These are phyloP conservation scores for Sapayoa aenigma DNA, from an alignment of 2,113 vertebrate species.

Conservation along the genomic window DNA sequence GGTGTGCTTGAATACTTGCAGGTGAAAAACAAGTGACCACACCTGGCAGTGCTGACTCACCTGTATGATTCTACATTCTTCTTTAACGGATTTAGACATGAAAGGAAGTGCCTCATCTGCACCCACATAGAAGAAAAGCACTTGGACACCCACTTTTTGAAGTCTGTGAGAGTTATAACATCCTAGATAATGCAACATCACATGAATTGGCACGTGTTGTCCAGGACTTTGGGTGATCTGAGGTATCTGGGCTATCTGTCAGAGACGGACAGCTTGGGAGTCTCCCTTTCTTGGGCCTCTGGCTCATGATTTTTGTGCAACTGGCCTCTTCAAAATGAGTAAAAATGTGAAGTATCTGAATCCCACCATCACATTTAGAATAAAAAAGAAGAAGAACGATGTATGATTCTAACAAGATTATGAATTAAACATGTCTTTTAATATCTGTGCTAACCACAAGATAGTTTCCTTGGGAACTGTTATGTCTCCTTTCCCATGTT, in stretches of 20 bases:
- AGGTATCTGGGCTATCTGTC: not conserved
- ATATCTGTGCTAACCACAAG: not conserved
- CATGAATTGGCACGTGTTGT: accelerated
- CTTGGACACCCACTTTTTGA: not conserved
- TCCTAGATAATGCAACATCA: not conserved
- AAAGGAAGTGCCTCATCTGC: not conserved
- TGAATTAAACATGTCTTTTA: not conserved
- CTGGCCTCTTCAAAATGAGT: not conserved
- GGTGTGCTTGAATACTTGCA: not conserved
- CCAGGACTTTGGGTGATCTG: not conserved
- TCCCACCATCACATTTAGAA: not conserved
- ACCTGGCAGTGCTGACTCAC: not conserved
- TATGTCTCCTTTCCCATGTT: not conserved
- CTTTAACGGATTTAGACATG: not conserved
- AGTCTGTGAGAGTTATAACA: not conserved
- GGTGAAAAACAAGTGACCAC: not conserved
- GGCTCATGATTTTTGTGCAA: not conserved
- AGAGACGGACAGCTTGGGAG: not conserved
- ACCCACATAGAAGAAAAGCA: not conserved
- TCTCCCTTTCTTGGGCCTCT: not conserved
- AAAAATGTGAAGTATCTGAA: not conserved
- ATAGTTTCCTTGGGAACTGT: not conserved
- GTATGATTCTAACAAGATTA: not conserved
- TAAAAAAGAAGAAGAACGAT: not conserved
- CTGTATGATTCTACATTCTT: not conserved